Percentiles rank a stretch among this genome's conserved stretches.
Evolutionary conservation across 2,797 vertebrate genomes (phyloP).

Genomic region (Pseudochirops cupreus): DNA sequence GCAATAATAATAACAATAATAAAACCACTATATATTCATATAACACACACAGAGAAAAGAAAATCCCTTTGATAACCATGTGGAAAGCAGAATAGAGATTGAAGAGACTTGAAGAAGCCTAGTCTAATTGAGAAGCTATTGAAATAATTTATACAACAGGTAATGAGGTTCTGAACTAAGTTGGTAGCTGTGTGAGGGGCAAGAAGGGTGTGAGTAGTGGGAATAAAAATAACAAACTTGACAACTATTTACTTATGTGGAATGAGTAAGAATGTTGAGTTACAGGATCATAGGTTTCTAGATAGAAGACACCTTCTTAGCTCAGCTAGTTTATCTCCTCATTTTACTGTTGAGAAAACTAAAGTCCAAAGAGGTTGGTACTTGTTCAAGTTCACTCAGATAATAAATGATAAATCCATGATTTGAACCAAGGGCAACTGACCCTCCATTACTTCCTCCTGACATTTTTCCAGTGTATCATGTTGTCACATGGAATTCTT

Average conservation of each 20-base stretch:
- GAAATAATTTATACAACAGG: not conserved
- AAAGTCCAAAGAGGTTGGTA: not conserved
- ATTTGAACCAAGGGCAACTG: not conserved
- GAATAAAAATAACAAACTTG: not conserved
- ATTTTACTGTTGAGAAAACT: not conserved
- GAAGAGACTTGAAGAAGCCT: not conserved
- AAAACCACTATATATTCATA: not conserved
- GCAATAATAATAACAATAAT: not conserved
- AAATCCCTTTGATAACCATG: not conserved
- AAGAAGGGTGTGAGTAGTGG: not conserved
- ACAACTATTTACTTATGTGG: not conserved
- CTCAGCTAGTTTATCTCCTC: not conserved
- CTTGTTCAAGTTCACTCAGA: not conserved
- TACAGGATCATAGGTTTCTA: not conserved
- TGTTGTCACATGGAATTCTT: not conserved
- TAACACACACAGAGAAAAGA: not conserved
- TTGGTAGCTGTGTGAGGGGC: not conserved
- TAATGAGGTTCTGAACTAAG: not conserved
- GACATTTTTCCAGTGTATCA: not conserved
- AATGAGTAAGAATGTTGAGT: not conserved
- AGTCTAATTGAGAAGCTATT: not conserved
- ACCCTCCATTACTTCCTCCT: not conserved
- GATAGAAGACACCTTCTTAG: not conserved
- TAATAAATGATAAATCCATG: not conserved
- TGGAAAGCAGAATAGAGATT: not conserved